Evolutionary conservation across 2,888 invertebrate genomes (phyloP), one percentile per base, ranked within the genome.

Genomic region (Capitulum mitella): DNA sequence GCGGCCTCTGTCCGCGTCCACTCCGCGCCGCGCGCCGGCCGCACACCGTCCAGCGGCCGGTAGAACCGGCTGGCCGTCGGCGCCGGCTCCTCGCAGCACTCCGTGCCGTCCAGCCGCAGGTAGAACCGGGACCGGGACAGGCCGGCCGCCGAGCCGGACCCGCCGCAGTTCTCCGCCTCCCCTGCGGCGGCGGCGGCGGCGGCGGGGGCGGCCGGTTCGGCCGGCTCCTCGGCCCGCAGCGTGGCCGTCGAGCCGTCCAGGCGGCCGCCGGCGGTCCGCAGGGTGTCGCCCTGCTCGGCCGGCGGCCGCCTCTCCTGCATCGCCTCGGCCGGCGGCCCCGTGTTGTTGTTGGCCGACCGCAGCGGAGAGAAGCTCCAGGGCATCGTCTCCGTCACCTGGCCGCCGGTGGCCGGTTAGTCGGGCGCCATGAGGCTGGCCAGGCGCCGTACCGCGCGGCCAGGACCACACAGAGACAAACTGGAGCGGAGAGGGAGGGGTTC

Each of bases 321-420:
- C 0, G 34, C 34, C 5, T 19, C 34, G 34, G 64, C 34, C 34
- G 64, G 3, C 19, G 34, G 32, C 3, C 5, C 32, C 8, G 19
- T 14, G 64, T 32, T 64, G 64, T 32, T 34, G 19, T 32, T 64
- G 34, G 64, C 16, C 3, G 64, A 12, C 0, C 64, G 64, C 12
- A 64, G 64, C 16, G 64, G 64, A 5, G 64, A 64, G 64, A 64
- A 34, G 19, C 32, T 34, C 64, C 64, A 64, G 14, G 64, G 64
- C 64, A 64, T 64, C 10, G 64, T 64, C 19, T 64, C 64, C 32
- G 64, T 34, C 64, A 64, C 64, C 64, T 64, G n/a, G n/a, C n/a
- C n/a, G n/a, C n/a, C n/a, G n/a, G n/a, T n/a, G n/a, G n/a, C 8
- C n/a, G 58, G 29, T 58, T 29, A n/a, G 58, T 29, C n/a, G 29